Base-by-base conservation (phyloP, 2,888 invertebrate genomes). In the Tetranychus truncatus region DNA sequence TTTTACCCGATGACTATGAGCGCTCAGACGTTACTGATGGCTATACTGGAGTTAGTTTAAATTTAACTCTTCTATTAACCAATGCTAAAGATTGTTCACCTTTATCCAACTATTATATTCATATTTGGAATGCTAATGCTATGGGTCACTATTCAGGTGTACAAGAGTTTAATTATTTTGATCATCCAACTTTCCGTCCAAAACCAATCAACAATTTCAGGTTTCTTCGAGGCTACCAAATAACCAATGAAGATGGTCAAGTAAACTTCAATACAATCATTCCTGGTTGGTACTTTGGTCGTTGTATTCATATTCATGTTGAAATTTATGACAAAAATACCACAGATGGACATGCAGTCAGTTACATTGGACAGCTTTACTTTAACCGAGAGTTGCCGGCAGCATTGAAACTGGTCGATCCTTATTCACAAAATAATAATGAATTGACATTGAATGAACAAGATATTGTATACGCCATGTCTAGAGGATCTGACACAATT, bases 211-310 rank as follows among this genome's bases (percentile, higher is more conserved):
- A 74, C 67, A 72, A 76, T 21, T n/a, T 21, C 11, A 71, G 74
- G 8, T 76, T 76, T 65, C 72, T 76, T 45, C 45, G 76, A 44
- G 76, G 76, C 0, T 71, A 74, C 24, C 76, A 76, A 20, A 69
- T 75, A 6, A 76, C 75, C 45, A 75, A 75, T 65, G 46, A 71
- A 8, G 65, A 76, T 67, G 76, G 75, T 20, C 1, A 66, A 66
- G 76, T 46, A 8, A 73, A 74, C 21, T 76, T 74, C 24, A 55
- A n/a, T 15, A 76, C 76, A 15, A 46, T 76, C 5, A 75, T 74
- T 72, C 76, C 76, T 1, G 76, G 76, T 24, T 45, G 21, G 15
- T 73, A 73, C 20, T 15, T 8, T 73, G 21, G 73, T 8, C 73
- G 73, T 18, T 21, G 44, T 7, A 5, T 73, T 46, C 73, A 73